Percentiles rank a stretch among this genome's conserved stretches.
Conservation (phyloP, 2,113 vertebrate species). For the Trachemys scripta region DNA sequence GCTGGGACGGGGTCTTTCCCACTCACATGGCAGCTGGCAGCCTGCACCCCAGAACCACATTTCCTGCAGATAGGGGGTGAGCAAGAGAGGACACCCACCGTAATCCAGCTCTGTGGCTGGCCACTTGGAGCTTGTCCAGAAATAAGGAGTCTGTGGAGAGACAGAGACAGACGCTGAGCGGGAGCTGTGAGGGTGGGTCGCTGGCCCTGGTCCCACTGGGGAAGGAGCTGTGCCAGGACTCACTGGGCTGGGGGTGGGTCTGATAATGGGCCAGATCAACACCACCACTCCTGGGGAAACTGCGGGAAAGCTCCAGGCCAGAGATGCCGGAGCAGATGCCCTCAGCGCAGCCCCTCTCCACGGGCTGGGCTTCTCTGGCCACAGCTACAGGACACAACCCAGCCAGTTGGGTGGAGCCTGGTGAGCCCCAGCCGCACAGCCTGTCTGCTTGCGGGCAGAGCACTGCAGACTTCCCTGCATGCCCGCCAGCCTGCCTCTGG, state of each 20-base stretch:
- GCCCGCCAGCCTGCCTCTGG: too few relatives aligned
- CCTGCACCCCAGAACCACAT: background rate
- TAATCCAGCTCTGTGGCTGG: constrained; percentile 92
- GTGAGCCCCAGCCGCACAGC: too few relatives aligned
- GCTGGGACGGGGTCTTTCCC: background rate
- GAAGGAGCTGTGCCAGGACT: too few relatives aligned
- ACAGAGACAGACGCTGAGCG: background rate
- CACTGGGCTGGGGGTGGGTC: too few relatives aligned
- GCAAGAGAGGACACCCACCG: constrained; percentile 78
- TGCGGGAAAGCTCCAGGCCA: background rate
- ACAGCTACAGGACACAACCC: background rate
- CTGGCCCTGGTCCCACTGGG: background rate
- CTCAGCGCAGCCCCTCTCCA: background rate
- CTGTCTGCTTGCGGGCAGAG: too few relatives aligned
- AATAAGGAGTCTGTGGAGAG: constrained; percentile 88
- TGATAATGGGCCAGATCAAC: background rate
- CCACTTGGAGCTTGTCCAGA: constrained; percentile 93
- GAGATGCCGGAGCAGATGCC: background rate
- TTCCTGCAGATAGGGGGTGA: background rate
- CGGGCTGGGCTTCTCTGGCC: too few relatives aligned
- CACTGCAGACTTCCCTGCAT: too few relatives aligned
- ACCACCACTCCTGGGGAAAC: too few relatives aligned
- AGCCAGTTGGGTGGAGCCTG: too few relatives aligned
- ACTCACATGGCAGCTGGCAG: background rate
- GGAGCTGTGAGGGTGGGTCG: background rate